These are phyloP conservation scores for Coregonus suidteri DNA, from an alignment of 2,797 vertebrate species.

Conservation along the genomic window DNA sequence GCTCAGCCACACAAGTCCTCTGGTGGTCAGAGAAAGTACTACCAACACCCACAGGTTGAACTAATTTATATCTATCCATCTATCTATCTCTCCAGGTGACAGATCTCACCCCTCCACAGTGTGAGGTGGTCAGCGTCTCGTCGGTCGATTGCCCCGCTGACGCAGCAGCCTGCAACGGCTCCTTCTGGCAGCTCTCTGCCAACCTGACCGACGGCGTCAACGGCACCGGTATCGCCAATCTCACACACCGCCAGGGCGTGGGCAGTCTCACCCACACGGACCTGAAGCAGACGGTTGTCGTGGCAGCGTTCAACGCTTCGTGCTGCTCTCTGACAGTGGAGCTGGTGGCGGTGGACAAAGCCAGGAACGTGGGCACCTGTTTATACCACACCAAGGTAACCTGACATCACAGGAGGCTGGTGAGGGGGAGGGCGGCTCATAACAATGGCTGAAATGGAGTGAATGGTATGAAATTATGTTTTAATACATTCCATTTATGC, in stretches of 20 bases:
- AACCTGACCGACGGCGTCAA: constrained; percentile 67
- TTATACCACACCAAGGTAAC: constrained; percentile 10
- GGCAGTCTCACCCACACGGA: constrained; percentile 53
- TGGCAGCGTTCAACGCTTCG: constrained; percentile 62
- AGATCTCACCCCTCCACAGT: constrained; percentile 56
- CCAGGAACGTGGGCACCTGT: constrained; percentile 73
- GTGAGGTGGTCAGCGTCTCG: constrained; percentile 39
- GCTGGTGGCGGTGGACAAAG: constrained; percentile 67
- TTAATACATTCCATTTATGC: too few species aligned
- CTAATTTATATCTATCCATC: too few species aligned
- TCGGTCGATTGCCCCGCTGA: constrained; percentile 45
- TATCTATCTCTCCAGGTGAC: constrained; percentile 49
- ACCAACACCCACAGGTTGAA: too few species aligned
- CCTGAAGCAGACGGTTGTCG: constrained; percentile 15
- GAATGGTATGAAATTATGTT: too few species aligned
- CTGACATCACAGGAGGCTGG: too few species aligned
- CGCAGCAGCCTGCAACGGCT: constrained; percentile 44
- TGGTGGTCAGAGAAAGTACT: too few species aligned
- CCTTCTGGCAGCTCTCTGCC: constrained; percentile 59
- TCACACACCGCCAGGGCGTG: constrained; percentile 52
- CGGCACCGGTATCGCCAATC: constrained; percentile 58
- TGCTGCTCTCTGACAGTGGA: constrained; percentile 72
- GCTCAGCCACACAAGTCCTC: too few species aligned
- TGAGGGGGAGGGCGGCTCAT: too few species aligned
- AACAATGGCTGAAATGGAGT: too few species aligned